Base-by-base conservation (phyloP, 2,888 invertebrate genomes). In the Lucinisca nassula region DNA sequence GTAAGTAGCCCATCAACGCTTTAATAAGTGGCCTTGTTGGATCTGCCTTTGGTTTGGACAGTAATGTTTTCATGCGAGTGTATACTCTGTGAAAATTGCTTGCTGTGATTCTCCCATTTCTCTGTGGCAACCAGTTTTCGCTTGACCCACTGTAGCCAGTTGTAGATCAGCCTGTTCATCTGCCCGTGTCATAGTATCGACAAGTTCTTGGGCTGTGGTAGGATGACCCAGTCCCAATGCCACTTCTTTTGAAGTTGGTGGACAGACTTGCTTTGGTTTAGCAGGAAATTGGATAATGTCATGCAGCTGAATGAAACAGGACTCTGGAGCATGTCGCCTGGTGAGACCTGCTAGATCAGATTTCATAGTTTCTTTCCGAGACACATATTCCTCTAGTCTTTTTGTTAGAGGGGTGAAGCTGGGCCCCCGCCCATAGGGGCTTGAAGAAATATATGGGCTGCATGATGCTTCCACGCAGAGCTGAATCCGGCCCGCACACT, bases 241-340 rank as follows among this genome's bases (percentile, higher is more conserved):
- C 4, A 73, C n/a, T 37, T 73, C 37, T 38, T 73, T 55, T 76
- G 55, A 51, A 45, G 12, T 30, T 45, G 76, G 51, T 76, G 76
- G 72, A 51, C 76, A 76, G n/a, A n/a, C n/a, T n/a, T n/a, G 27
- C 14, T 14, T 61, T 55, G 78, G 61, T 55, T 32, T 32, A 17
- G 58, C 1, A 17, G 61, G 55, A 35, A 78, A 78, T 30, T 32
- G 58, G 12, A 10, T 55, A 12, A 17, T 78, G 32, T 78, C 78
- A n/a, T 61, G 1, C 55, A 78, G 61, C 30, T 61, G 61, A 10
- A 61, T 61, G n/a, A 74, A 74, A n/a, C 40, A 74, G 2, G 40
- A 74, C 24, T 74, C 45, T 30, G 74, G 74, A 4, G 45, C 45
- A 40, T 74, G 10, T 38, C 38, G 14, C n/a, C 74, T 38, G n/a